Base-by-base conservation (phyloP, 2,888 invertebrate species). In the Adelognathus sp. region DNA sequence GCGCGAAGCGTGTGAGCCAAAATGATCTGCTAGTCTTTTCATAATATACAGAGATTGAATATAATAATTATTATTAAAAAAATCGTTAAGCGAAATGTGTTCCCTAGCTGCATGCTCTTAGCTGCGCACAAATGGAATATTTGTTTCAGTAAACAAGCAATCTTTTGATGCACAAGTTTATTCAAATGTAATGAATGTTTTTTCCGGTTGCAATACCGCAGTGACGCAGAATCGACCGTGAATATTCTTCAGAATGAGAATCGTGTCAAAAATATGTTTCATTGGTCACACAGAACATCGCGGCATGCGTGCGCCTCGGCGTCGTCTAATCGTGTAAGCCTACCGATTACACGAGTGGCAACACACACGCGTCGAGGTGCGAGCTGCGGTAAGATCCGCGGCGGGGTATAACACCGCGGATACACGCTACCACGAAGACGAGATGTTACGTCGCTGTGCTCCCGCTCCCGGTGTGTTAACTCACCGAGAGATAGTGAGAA, bases 291-390 rank as follows among this genome's bases (percentile, higher is more conserved):
- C 41, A 66, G 46, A 61, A 46, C 29, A 36, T 46, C 50, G 29
- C 39, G 29, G 60, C 36, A 36, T 71, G 11, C 60, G 44, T 61
- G 46, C 31, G 21, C 64, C 14, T 60, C 52, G n/a, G 16, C 27
- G 67, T 27, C 29, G 3, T 61, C 69, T 74, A 77, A 80, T 80
- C 80, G 70, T 73, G 66, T 71, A 66, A 80, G 60, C 58, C 46
- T 70, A 44, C 64, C 70, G 72, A 73, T 77, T 77, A 80, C 70
- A 77, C 74, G 69, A 63, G 54, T 69, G 63, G 63, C 31, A 69
- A 77, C 58, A 54, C 11, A 66, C 44, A 24, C 18, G 1, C 14
- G 39, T n/a, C 33, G 18, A 39, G 41, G 41, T 29, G 41, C 69
- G 69, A 24, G 56, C n/a, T n/a, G 18, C 31, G 56, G 14, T n/a